Evolutionary conservation across 2,888 invertebrate genomes (phyloP), one percentile per base, ranked within the genome.

Genomic region (Drosophila eohydei): DNA sequence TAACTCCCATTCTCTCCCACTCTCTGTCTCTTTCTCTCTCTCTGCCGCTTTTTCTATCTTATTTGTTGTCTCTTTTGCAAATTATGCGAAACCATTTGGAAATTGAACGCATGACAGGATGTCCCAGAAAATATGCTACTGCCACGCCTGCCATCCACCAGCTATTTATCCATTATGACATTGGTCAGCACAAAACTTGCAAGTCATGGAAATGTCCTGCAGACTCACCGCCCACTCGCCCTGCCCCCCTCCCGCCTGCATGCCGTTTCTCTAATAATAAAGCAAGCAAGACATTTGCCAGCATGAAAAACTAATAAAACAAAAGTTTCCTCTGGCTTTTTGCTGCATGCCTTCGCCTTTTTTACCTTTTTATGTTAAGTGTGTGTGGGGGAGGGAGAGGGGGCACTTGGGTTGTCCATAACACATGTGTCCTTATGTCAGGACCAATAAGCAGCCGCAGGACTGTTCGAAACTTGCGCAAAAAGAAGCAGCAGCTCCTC

Each of bases 1-100:
- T 14, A 21, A 51, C 51, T 21, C 34, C 3, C 7, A 51, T 2
- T 36, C 38, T n/a, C 9, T 0, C 38, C 26, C 26, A 14, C 38
- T 4, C 26, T 5, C 28, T 60, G 6, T 44, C 50, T 28, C 56
- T 34, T 38, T 34, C 34, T 52, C 51, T 38, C 38, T 16, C 14
- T 41, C 2, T 2, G 11, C 14, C 3, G 4, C 21, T 43, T 26
- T 30, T 30, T 32, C 30, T 38, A 8, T 54, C 62, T 78, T 75
- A 68, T 34, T 63, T 70, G 78, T 57, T 64, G 30, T 59, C 63
- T 30, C 78, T 81, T 86, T 75, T 88, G 85, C 90, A 91, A 91
- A 91, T 91, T 91, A 91, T 92, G 91, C 92, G 91, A 91, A 91
- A 82, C 89, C 90, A 91, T 91, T 91, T 91, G 82, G 82, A 83